Evolutionary conservation across 2,888 invertebrate genomes (phyloP), one percentile per base, ranked within the genome.

Genomic region (Ennomos quercinarius): DNA sequence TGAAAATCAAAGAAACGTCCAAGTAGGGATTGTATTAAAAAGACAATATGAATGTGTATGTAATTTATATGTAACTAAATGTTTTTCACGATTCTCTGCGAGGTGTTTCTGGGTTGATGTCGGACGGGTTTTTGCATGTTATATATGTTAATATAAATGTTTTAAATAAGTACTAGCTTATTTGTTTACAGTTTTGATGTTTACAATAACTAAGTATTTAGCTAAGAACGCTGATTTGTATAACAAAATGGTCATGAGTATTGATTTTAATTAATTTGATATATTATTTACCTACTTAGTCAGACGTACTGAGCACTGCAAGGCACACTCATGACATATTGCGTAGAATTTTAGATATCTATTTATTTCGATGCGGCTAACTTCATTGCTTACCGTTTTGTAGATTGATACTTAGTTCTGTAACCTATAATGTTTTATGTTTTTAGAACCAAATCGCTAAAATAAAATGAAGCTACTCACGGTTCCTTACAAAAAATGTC

Each of bases 1-100:
- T 83, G 71, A 87, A 27, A 84, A 89, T 89, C 89, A 89, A 89
- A 89, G 86, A 87, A 73, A 87, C 86, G 87, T 88, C 87, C 88
- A 83, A 57, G 63, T 80, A 81, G 78, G 81, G 82, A 81, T 81
- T 83, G 83, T 85, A 86, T 85, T 83, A 81, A 83, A 80, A 83
- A 79, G 88, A 88, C 88, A 88, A 88, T 89, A 88, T 86, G 67
- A 77, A 77, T 86, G 82, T 86, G 76, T 81, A 72, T 73, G 61
- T 66, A 57, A 57, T 52, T 52, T 54, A 56, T 44, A 63, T 63
- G 45, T 66, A 61, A 51, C 46, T 51, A 51, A 47, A 56, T 56
- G 51, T 55, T 51, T 54, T 61, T 59, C 47, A 55, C 58, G 50
- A 57, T 52, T 63, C 59, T 55, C 55, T 56, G 55, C 55, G 51